Evolutionary conservation across 2,113 vertebrate species (phyloP).

Genomic region (Notothenia rossii): DNA sequence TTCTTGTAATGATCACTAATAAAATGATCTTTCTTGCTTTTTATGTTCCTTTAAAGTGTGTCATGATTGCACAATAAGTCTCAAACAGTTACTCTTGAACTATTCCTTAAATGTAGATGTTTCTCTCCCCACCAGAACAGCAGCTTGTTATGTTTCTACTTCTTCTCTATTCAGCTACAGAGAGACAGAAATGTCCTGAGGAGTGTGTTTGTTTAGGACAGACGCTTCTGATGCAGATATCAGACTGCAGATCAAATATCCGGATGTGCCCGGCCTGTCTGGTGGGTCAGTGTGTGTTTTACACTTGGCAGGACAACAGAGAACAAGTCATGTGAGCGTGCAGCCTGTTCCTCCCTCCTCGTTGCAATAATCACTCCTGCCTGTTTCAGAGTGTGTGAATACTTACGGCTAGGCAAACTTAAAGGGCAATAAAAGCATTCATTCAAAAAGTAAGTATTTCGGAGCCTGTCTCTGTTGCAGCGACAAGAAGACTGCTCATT

Average conservation of each 20-base stretch:
- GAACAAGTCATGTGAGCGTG: slow-evolving; percentile 48
- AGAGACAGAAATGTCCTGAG: neutral
- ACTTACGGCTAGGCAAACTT: neutral
- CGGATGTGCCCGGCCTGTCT: slow-evolving; percentile 9
- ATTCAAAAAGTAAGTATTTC: neutral
- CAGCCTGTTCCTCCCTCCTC: slow-evolving; percentile 32
- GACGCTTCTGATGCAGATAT: slow-evolving; percentile 27
- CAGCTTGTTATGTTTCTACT: neutral
- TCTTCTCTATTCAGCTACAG: neutral
- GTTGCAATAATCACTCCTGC: slow-evolving; percentile 58
- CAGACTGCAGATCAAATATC: slow-evolving; percentile 29
- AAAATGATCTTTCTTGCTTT: neutral
- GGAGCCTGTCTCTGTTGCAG: neutral
- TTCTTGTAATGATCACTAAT: neutral
- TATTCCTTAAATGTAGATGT: slow-evolving; percentile 4
- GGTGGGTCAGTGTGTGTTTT: slow-evolving; percentile 30
- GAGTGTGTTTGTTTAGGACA: slow-evolving; percentile 29
- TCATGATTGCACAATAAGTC: slow-evolving; percentile 11
- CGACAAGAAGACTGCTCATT: neutral
- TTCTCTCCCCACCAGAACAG: neutral
- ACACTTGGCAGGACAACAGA: slow-evolving; percentile 60
- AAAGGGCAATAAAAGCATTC: neutral
- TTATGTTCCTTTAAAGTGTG: slow-evolving; percentile 35
- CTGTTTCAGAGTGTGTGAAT: slow-evolving; percentile 15
- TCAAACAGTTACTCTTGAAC: neutral